Base-by-base conservation (phyloP, 2,113 vertebrate genomes). In the Gobius niger region DNA sequence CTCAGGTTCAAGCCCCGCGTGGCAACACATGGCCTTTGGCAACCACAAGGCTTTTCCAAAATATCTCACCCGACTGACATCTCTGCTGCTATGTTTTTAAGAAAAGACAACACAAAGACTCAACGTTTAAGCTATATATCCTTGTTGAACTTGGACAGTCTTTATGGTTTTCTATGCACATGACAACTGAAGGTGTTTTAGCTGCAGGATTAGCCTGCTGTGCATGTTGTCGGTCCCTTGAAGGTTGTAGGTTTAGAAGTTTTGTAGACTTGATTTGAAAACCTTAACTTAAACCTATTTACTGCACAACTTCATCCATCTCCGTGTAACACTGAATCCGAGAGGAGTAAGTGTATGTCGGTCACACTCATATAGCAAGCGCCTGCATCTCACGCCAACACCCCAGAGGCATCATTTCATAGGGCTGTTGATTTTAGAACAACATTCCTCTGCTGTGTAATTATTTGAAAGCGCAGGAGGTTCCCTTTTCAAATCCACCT, bases 361-460 rank as follows among this genome's bases (percentile, higher is more conserved):
- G 47, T 49, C 47, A 15, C 50, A 16, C 50, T 65, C 47, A 53
- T 51, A 42, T 62, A 67, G 60, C 19, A 42, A 52, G 63, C 49
- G 57, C 10, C 52, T 18, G 44, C 6, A 15, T 82, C 67, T 78
- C 80, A 68, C 49, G 67, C 70, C 63, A 76, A 82, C 40, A 44
- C 63, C 81, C 76, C 54, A 80, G 46, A 76, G 86, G 81, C 67
- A 73, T 68, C 51, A 70, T 75, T 84, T 82, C 80, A 85, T 68
- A 76, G 67, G 46, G 65, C 68, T 76, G 77, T 68, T 78, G 80
- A 89, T 86, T 82, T 85, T 82, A 80, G 67, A 88, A 82, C 72
- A 80, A 82, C 83, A 91, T 88, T 88, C 81, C 84, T 73, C 0
- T 44, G 69, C 72, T 72, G 65, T 85, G 82, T 80, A 87, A 89